Conservation (phyloP, 37 sponge, comb jelly and placozoan genomes). For the Hormiphora californensis region DNA sequence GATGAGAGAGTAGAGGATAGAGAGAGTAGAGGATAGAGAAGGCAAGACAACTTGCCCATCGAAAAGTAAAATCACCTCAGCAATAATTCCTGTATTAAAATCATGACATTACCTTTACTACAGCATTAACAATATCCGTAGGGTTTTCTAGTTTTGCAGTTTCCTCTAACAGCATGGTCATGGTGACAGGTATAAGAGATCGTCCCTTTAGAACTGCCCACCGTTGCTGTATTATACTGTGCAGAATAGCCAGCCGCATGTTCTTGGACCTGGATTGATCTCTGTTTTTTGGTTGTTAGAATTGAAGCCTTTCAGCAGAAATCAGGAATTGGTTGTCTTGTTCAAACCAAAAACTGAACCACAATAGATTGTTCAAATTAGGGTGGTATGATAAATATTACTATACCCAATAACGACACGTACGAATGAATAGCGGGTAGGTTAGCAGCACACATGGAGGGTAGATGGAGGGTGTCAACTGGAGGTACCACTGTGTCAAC, state of each 20-base stretch:
- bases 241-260: constrained; percentile 17
- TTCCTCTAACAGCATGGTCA: constrained; percentile 25
- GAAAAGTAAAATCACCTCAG: too few species aligned
- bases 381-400: too few species aligned
- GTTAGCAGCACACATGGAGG: constrained; percentile 16
- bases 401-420: too few species aligned
- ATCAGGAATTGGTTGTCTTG: too few species aligned
- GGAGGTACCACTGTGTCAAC: constrained; percentile 50
- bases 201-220: constrained; percentile 42
- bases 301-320: too few species aligned
- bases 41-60: too few species aligned
- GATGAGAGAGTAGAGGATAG: too few species aligned
- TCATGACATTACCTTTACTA: too few species aligned
- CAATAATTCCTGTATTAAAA: too few species aligned
- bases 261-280: constrained; percentile 13
- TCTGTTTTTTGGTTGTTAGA: not conserved
- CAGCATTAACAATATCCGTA: not conserved
- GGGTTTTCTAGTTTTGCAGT: not conserved
- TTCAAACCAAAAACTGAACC: too few species aligned
- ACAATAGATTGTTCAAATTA: too few species aligned
- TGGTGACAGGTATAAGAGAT: not conserved
- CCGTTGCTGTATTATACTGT: constrained; percentile 21
- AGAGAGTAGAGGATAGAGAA: too few species aligned
- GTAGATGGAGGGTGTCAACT: constrained; percentile 40
- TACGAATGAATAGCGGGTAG: not conserved